Conservation (phyloP, 1,140 invertebrate species). For the Zaprionus vittiger region DNA sequence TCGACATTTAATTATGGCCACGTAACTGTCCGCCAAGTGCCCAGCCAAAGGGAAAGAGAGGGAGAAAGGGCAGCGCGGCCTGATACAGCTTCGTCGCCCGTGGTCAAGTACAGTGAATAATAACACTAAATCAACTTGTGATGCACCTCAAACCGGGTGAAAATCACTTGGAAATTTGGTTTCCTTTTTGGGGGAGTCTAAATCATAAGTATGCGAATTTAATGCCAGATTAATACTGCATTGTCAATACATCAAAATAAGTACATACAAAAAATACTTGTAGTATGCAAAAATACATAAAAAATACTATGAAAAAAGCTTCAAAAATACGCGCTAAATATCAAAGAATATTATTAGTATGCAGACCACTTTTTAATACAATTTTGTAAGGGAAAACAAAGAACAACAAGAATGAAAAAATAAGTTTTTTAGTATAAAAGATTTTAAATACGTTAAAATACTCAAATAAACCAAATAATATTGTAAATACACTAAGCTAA, state of each 20-base stretch:
- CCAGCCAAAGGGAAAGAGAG: background rate
- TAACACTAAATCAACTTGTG: background rate
- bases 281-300: background rate
- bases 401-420: too few species aligned
- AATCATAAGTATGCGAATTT: background rate
- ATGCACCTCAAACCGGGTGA: background rate
- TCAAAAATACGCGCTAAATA: background rate
- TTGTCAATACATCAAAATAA: background rate
- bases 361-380: too few species aligned
- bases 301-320: too few species aligned
- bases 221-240: background rate
- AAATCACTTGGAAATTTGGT: background rate
- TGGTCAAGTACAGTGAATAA: slow-evolving; percentile 20
- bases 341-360: too few species aligned
- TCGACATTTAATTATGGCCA: slow-evolving; percentile 81
- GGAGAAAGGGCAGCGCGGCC: too few species aligned
- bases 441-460: background rate
- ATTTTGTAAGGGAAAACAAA: too few species aligned
- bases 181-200: background rate
- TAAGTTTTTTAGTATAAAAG: background rate
- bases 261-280: background rate
- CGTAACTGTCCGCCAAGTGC: slow-evolving; percentile 53
- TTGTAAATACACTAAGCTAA: background rate
- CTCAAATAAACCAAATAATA: background rate
- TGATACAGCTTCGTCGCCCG: background rate